phyloP scores from a whole-genome alignment of 2,113 vertebrate species.

The Morone chrysops region DNA sequence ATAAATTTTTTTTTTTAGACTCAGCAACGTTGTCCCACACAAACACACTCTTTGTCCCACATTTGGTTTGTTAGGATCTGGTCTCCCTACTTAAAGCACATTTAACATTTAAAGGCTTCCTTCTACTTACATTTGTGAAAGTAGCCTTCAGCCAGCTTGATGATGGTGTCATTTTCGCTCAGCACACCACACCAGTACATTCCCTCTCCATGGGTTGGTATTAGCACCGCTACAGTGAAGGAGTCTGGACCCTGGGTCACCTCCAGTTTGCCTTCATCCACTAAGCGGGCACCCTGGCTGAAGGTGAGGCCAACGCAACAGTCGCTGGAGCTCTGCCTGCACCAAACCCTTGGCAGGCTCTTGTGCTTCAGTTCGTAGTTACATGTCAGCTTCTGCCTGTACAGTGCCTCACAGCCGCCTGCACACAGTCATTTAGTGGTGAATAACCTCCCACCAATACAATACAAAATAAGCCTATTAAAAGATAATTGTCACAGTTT shows the following conservation, averaged over 20 bases:
- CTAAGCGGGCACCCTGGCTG: accelerated
- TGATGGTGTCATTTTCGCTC: slow-evolving; percentile 36
- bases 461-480: background rate
- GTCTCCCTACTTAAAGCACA: background rate
- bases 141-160: slow-evolving; percentile 69
- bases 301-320: slow-evolving; percentile 72
- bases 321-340: slow-evolving; percentile 48
- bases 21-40: no score
- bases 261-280: slow-evolving; percentile 42
- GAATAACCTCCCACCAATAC: background rate
- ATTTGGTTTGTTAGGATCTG: background rate
- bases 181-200: slow-evolving; percentile 77
- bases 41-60: background rate
- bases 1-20: no score
- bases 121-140: slow-evolving; percentile 59
- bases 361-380: slow-evolving; percentile 1
- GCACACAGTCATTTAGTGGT: background rate
- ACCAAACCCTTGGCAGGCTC: slow-evolving; percentile 63
- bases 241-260: slow-evolving; percentile 41
- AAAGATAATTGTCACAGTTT: background rate
- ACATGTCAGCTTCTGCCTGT: slow-evolving; percentile 57
- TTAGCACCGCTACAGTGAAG: slow-evolving; percentile 57
- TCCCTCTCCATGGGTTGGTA: slow-evolving; percentile 45
- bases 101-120: background rate
- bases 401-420: slow-evolving; percentile 45